phyloP scores from a whole-genome alignment of 2,113 vertebrate species.

The Myanophis thanlyinensis region DNA sequence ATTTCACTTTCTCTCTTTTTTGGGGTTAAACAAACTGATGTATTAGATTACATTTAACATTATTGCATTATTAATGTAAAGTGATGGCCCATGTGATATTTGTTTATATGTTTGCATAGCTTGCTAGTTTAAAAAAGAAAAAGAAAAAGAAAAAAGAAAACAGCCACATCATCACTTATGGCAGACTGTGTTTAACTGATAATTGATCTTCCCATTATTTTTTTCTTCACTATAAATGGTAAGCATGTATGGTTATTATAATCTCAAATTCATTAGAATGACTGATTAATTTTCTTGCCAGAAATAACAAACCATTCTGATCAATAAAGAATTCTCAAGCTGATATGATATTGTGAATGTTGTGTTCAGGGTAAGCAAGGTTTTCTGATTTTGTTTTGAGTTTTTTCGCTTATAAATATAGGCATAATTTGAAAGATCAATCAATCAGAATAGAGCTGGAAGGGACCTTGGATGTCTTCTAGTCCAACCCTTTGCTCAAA shows the following conservation, averaged over 20 bases:
- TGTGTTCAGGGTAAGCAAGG: conserved; percentile 15
- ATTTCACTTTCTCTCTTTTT: neutral
- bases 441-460: too few relatives aligned
- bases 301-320: neutral
- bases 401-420: neutral
- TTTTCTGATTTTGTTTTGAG: neutral
- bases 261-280: neutral
- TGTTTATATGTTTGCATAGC: neutral
- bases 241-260: neutral
- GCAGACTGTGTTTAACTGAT: neutral
- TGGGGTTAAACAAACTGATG: neutral
- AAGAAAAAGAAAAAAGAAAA: neutral
- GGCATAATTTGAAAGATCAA: neutral
- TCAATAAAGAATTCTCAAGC: neutral
- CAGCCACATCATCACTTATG: neutral
- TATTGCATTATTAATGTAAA: neutral
- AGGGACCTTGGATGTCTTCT: too few relatives aligned
- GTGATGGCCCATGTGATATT: neutral
- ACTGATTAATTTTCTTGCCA: neutral
- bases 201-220: neutral
- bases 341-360: neutral
- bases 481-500: too few relatives aligned
- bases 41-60: neutral
- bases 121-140: neutral
- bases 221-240: neutral